phyloP scores from a whole-genome alignment of 2,888 invertebrate genomes.

The Coenonympha arcania region DNA sequence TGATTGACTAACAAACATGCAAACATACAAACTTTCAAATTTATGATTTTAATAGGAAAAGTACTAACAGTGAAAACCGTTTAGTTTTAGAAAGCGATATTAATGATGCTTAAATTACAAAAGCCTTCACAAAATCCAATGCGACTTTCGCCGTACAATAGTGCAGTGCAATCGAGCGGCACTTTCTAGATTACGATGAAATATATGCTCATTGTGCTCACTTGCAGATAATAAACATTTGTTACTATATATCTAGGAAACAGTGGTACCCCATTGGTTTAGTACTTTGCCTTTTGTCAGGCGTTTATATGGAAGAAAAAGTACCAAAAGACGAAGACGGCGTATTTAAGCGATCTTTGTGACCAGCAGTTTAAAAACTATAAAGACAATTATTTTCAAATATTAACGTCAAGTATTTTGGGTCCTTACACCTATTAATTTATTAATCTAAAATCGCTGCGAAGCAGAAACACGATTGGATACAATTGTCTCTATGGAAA shows the following conservation, averaged over 20 bases:
- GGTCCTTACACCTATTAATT: no score
- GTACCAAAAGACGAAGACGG: no score
- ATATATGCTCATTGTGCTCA: constrained; percentile 12
- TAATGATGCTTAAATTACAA: constrained; percentile 20
- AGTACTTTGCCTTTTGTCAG: not conserved
- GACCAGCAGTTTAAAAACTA: no score
- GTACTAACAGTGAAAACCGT: not conserved
- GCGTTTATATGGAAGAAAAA: no score
- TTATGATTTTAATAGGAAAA: not conserved
- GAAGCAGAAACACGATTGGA: no score
- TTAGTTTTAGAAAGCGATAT: constrained; percentile 13
- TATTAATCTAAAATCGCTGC: no score
- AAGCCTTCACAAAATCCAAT: constrained; percentile 12
- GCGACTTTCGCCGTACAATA: constrained; percentile 11
- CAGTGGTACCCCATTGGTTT: no score
- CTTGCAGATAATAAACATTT: constrained; percentile 7
- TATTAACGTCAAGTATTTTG: no score
- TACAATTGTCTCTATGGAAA: no score
- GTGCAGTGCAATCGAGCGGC: constrained; percentile 4
- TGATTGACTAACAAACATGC: not conserved
- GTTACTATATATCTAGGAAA: not conserved
- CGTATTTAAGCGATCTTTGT: no score
- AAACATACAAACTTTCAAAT: not conserved
- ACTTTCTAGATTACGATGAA: constrained; percentile 12
- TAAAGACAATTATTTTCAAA: no score